These are phyloP conservation scores for Acanthosepion esculentum DNA, from an alignment of 2,888 invertebrate genomes.

Conservation along the genomic window DNA sequence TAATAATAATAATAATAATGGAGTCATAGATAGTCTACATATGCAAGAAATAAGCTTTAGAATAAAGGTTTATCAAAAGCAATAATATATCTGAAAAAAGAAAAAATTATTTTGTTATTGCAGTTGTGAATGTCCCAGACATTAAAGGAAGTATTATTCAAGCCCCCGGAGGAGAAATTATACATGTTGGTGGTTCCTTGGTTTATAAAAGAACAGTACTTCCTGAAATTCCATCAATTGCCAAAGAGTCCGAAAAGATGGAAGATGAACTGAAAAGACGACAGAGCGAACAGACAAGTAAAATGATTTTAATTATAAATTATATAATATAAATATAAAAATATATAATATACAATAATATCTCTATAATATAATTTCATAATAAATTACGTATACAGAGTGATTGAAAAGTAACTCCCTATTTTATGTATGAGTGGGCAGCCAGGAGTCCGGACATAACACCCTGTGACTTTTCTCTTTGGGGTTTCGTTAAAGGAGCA, in stretches of 20 bases:
- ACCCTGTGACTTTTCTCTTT: not conserved
- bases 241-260: not conserved
- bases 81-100: too few species aligned
- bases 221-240: not conserved
- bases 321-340: too few species aligned
- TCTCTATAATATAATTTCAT: too few species aligned
- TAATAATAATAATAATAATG: too few species aligned
- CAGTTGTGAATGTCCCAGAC: not conserved
- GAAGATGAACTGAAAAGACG: not conserved
- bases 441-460: too few species aligned
- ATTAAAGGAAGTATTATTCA: slow-evolving; percentile 39
- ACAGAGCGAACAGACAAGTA: not conserved
- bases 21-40: too few species aligned
- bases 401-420: too few species aligned
- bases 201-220: not conserved
- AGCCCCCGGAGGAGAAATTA: slow-evolving; percentile 40
- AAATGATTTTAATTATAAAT: not conserved
- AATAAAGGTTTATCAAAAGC: too few species aligned
- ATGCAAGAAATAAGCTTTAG: too few species aligned
- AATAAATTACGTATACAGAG: too few species aligned
- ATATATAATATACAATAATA: too few species aligned
- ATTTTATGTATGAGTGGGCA: too few species aligned
- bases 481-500: not conserved
- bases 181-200: slow-evolving; percentile 43
- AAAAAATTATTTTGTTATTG: not conserved